Evolutionary conservation across 2,888 invertebrate species (phyloP), one percentile per base, ranked within the genome.

Genomic region (Brachycybe producta): DNA sequence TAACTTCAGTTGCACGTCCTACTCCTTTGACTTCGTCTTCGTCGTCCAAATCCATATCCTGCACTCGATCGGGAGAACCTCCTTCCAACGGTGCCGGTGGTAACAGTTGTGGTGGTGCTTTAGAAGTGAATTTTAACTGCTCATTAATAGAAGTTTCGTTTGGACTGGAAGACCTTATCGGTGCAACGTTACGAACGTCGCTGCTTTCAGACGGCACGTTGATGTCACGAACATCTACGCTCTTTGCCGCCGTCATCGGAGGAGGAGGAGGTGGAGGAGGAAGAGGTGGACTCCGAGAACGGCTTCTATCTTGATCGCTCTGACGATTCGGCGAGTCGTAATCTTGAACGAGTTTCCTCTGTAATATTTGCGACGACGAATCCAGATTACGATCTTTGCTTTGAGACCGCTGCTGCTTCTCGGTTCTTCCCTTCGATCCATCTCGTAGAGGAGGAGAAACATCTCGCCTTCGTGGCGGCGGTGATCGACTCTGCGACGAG

Each of bases 241-340:
- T n/a, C n/a, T n/a, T n/a, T n/a, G n/a, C n/a, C n/a, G n/a, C n/a
- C n/a, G n/a, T n/a, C n/a, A n/a, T n/a, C n/a, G n/a, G n/a, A 24
- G 23, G 19, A 19, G 34, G 35, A 7, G 46, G 34, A n/a, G 36
- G 35, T 11, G 34, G 32, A 5, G 46, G 46, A 0, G 35, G 34
- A 34, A 34, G 15, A 7, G 35, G 23, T 13, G 46, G 46, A n/a
- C 23, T 24, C 11, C 11, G 11, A 11, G 32, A 32, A 32, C 32
- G 32, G 32, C 32, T 32, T n/a, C 11, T 32, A 11, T 32, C 32
- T n/a, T n/a, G 11, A 15, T 46, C 46, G 36, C 46, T 46, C 11
- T 36, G 46, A n/a, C 46, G 23, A n/a, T 34, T 24, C 23, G 49
- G 49, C 24, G 49, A 49, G 5, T 28, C 49, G 34, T 41, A 49